Percentiles rank a stretch among this genome's conserved stretches.
These are phyloP conservation scores for Ptilorrhoa leucosticta DNA, from an alignment of 2,113 vertebrate species.

Conservation along the genomic window DNA sequence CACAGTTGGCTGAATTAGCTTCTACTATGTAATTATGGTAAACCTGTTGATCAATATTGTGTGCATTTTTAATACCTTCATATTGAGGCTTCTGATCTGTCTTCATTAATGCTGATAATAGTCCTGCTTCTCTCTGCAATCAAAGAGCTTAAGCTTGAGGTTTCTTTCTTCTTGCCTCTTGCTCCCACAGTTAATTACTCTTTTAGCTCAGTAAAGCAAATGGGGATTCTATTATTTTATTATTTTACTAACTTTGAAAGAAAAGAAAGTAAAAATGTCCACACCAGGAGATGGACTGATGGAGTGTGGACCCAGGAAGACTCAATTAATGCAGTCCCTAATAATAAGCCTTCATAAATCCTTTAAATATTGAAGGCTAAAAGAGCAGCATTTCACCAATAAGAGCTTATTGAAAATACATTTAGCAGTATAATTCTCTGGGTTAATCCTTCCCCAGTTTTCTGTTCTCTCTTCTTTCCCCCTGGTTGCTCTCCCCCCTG, in stretches of 20 bases:
- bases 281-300: background rate
- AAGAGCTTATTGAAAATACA: background rate
- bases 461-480: background rate
- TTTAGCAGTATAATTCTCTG: background rate
- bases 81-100: slow-evolving; percentile 5
- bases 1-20: background rate
- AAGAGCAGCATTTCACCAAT: background rate
- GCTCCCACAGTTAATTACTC: slow-evolving; percentile 24
- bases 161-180: background rate
- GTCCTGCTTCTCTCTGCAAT: slow-evolving; percentile 21
- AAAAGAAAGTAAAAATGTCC: background rate
- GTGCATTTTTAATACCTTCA: slow-evolving; percentile 27
- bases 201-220: background rate
- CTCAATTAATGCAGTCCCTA: background rate
- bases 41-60: slow-evolving; percentile 10
- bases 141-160: background rate
- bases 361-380: background rate
- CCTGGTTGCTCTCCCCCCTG: background rate
- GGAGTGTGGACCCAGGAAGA: background rate
- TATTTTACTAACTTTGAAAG: background rate
- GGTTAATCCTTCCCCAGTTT: background rate
- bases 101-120: slow-evolving; percentile 7
- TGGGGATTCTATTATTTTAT: background rate
- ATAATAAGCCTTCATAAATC: background rate
- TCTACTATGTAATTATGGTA: background rate